phyloP scores from a whole-genome alignment of 2,113 vertebrate species.

The Leiothrix lutea region DNA sequence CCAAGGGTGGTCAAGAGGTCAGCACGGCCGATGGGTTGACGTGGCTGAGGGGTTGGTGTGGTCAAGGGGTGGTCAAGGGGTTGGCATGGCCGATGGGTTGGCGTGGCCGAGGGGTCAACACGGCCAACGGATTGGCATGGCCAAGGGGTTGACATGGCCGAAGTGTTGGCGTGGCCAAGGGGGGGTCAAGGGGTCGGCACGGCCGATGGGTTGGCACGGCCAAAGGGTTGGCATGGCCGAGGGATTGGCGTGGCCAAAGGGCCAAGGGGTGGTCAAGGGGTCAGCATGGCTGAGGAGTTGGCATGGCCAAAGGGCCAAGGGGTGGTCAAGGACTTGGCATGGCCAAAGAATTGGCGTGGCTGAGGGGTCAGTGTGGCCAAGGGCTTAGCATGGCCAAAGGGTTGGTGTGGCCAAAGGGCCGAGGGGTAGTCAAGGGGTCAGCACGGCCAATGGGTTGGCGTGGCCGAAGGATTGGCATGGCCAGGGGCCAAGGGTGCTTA shows the following conservation, averaged over 20 bases:
- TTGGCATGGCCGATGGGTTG: rapidly evolving
- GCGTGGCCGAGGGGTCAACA: neutral
- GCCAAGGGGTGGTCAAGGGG: too few relatives aligned
- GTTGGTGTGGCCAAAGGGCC: neutral
- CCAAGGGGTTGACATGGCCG: rapidly evolving
- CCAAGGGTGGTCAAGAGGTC: too few relatives aligned
- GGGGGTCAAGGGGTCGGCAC: too few relatives aligned
- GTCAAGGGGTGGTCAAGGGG: too few relatives aligned
- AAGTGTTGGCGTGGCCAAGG: neutral
- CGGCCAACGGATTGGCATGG: neutral
- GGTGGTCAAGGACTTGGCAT: rapidly evolving
- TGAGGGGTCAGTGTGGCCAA: rapidly evolving
- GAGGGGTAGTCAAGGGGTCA: neutral
- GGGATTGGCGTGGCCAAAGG: neutral
- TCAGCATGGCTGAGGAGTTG: rapidly evolving
- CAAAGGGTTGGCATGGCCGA: rapidly evolving
- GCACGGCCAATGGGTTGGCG: neutral
- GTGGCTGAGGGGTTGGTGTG: too few relatives aligned
- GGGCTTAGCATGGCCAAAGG: rapidly evolving
- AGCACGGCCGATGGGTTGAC: too few relatives aligned
- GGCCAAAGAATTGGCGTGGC: neutral
- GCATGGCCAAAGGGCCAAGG: neutral
- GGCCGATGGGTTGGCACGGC: too few relatives aligned
- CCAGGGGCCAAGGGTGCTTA: too few relatives aligned
- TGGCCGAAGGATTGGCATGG: too few relatives aligned